These are phyloP conservation scores for Fragum fragum DNA, from an alignment of 2,888 invertebrate species.

Conservation along the genomic window DNA sequence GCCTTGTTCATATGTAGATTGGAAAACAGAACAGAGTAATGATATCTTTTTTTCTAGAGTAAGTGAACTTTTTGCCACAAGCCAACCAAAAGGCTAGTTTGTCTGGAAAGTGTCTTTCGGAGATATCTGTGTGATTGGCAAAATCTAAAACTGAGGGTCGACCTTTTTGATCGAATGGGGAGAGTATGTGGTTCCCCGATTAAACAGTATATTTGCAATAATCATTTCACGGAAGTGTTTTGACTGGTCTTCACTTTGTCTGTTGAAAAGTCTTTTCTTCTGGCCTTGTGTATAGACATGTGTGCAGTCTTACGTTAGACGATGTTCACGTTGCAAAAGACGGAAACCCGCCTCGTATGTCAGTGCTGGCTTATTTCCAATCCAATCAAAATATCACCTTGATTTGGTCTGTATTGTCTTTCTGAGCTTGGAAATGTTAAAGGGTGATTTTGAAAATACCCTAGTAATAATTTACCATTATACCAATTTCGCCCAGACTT, in stretches of 20 bases:
- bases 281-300: neutral
- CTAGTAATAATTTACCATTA: too few species aligned
- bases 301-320: neutral
- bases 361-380: neutral
- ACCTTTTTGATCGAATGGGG: too few species aligned
- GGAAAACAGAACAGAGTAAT: neutral
- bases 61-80: neutral
- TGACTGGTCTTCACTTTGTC: neutral
- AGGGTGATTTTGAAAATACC: neutral
- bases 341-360: too few species aligned
- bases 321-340: too few species aligned
- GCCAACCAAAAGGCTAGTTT: too few species aligned
- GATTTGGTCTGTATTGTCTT: too few species aligned
- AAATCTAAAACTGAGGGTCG: neutral
- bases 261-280: neutral
- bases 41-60: neutral
- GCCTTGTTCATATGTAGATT: too few species aligned
- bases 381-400: neutral
- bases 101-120: too few species aligned
- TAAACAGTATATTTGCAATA: neutral
- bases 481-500: too few species aligned
- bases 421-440: neutral
- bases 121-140: too few species aligned
- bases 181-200: neutral
- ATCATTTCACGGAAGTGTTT: too few species aligned